Conservation (phyloP, 1,140 invertebrate genomes). For the Drosophila kikkawai region DNA sequence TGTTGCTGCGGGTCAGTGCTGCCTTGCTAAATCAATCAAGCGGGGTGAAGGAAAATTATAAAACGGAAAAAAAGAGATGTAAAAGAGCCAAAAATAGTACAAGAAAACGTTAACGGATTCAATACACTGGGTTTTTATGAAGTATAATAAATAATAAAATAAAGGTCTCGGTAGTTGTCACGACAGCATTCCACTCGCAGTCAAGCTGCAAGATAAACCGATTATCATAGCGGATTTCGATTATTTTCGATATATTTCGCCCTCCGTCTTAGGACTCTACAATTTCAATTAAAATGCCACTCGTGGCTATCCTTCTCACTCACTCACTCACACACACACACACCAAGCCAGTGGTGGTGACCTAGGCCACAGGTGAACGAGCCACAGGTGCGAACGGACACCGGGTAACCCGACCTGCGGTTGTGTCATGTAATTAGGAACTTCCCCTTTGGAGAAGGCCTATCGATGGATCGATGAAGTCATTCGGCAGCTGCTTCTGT, state of each 20-base stretch:
- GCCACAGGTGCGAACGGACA: conserved; percentile 52
- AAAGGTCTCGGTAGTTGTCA: too few species aligned
- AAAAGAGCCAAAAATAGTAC: conserved; percentile 3
- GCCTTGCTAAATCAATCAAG: conserved; percentile 79
- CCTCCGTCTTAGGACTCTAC: too few species aligned
- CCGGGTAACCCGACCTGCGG: conserved; percentile 58
- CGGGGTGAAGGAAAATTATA: conserved; percentile 44
- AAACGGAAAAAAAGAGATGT: not conserved
- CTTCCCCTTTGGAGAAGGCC: conserved; percentile 42
- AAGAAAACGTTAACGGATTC: not conserved
- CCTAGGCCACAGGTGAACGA: conserved; percentile 38
- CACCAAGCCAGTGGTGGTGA: not conserved
- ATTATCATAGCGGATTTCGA: too few species aligned
- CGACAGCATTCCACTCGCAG: too few species aligned
- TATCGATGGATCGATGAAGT: conserved; percentile 55
- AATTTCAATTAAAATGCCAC: conserved; percentile 78
- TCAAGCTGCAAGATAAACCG: too few species aligned
- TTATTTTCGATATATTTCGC: too few species aligned
- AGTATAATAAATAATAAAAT: not conserved
- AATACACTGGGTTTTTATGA: not conserved
- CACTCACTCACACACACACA: not conserved
- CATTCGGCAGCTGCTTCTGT: conserved; percentile 46
- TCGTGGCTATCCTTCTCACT: not conserved
- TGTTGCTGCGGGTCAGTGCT: conserved; percentile 69
- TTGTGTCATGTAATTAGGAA: conserved; percentile 82